Evolutionary conservation across 2,888 invertebrate species (phyloP).

Genomic region (Augiades crinisus): DNA sequence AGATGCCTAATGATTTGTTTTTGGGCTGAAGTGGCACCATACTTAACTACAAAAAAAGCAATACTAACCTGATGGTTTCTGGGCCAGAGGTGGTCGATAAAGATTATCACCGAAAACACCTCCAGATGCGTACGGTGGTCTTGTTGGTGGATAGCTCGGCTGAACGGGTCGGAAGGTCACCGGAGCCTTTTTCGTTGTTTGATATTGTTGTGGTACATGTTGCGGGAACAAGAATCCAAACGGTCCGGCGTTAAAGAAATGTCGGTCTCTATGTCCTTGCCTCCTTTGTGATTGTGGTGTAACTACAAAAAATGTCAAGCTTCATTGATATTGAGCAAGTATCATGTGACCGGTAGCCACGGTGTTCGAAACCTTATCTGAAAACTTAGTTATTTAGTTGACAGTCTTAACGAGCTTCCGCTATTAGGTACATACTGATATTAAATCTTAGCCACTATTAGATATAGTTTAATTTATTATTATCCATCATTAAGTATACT

Average conservation of each 20-base stretch:
- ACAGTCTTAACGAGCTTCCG: too few species aligned
- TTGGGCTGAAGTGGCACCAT: too few species aligned
- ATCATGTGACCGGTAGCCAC: too few species aligned
- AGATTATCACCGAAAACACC: slow-evolving; percentile 56
- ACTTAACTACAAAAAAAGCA: not conserved
- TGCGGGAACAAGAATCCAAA: slow-evolving; percentile 17
- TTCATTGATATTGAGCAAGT: not conserved
- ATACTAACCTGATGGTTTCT: slow-evolving; percentile 56
- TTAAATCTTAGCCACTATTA: too few species aligned
- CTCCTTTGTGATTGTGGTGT: slow-evolving; percentile 40
- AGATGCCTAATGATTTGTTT: too few species aligned
- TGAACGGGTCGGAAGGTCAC: slow-evolving; percentile 24
- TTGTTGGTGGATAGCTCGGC: slow-evolving; percentile 33
- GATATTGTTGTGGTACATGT: slow-evolving; percentile 1
- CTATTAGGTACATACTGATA: too few species aligned
- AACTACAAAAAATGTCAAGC: slow-evolving; percentile 38
- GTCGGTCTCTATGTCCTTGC: slow-evolving; percentile 33
- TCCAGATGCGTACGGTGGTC: slow-evolving; percentile 55
- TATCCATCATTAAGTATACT: too few species aligned
- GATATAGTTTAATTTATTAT: too few species aligned
- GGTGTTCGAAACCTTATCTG: too few species aligned
- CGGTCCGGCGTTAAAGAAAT: slow-evolving; percentile 14
- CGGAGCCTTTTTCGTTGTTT: slow-evolving; percentile 23
- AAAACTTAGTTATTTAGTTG: too few species aligned
- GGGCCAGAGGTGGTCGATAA: slow-evolving; percentile 52